Evolutionary conservation across 1,140 invertebrate species (phyloP).

Genomic region (Tetramorium alpestre): DNA sequence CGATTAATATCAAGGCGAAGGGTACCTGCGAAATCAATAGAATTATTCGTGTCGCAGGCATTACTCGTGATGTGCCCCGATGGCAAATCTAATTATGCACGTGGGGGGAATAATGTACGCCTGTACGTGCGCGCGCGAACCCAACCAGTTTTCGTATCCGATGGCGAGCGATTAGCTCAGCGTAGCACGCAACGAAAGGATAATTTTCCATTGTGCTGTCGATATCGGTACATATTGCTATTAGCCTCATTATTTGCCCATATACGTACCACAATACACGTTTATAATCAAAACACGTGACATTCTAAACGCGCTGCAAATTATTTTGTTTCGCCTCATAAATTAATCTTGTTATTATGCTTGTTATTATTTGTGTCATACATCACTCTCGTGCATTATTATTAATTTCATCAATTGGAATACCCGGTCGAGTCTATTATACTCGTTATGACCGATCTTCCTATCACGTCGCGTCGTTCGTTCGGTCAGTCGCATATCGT

Average conservation of each 20-base stretch:
- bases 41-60: conserved; percentile 78
- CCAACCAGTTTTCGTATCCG: conserved; percentile 16
- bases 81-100: conserved; percentile 74
- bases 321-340: neutral
- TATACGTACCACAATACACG: neutral
- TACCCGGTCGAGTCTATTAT: neutral
- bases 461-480: neutral
- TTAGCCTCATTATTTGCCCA: conserved; percentile 13
- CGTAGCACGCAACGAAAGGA: neutral
- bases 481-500: conserved; percentile 36
- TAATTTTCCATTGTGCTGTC: conserved; percentile 30
- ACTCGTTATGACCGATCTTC: neutral
- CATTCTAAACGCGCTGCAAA: neutral
- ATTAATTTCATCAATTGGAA: conserved; percentile 22
- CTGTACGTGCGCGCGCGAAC: conserved; percentile 54
- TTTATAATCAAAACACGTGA: conserved; percentile 1
- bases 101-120: conserved; percentile 39
- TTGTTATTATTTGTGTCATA: neutral
- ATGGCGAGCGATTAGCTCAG: conserved; percentile 51
- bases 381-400: neutral
- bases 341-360: conserved; percentile 7
- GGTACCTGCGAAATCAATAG: conserved; percentile 70
- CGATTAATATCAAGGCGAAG: conserved; percentile 77
- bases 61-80: conserved; percentile 70
- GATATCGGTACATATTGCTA: conserved; percentile 12